These are phyloP conservation scores for Aphis gossypii DNA, from an alignment of 1,140 invertebrate species.

Conservation along the genomic window DNA sequence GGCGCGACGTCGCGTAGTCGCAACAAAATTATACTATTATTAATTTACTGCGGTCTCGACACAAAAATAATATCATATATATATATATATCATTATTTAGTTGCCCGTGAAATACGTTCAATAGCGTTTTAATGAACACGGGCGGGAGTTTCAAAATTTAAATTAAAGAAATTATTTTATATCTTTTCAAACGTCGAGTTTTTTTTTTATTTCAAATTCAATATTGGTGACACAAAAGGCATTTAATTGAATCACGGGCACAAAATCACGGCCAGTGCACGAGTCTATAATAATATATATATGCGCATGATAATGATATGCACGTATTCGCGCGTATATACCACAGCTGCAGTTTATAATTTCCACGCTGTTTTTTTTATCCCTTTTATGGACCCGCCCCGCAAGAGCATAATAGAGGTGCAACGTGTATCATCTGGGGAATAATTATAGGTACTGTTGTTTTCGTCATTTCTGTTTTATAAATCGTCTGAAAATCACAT, in stretches of 20 bases:
- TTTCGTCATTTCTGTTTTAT: not conserved
- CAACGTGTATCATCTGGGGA: not conserved
- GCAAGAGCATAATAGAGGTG: not conserved
- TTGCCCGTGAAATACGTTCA: not conserved
- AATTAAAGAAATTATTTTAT: constrained; percentile 11
- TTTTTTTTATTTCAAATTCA: not conserved
- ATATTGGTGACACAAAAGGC: not conserved
- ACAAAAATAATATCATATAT: not conserved
- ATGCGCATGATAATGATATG: not conserved
- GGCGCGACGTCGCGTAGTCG: not conserved
- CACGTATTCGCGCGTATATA: not conserved
- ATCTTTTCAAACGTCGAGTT: not conserved
- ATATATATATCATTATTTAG: not conserved
- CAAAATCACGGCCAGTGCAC: not conserved
- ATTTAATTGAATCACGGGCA: not conserved
- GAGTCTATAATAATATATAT: not conserved
- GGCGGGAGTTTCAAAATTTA: not conserved
- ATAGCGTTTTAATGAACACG: not conserved
- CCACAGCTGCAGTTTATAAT: not conserved
- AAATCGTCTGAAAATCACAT: not conserved
- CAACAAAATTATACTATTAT: not conserved
- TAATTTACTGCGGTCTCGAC: not conserved
- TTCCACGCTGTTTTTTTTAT: not conserved
- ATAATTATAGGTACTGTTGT: not conserved
- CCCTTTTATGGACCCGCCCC: not conserved